phyloP scores from a whole-genome alignment of 1,140 invertebrate genomes.

The Hycleus cichorii region DNA sequence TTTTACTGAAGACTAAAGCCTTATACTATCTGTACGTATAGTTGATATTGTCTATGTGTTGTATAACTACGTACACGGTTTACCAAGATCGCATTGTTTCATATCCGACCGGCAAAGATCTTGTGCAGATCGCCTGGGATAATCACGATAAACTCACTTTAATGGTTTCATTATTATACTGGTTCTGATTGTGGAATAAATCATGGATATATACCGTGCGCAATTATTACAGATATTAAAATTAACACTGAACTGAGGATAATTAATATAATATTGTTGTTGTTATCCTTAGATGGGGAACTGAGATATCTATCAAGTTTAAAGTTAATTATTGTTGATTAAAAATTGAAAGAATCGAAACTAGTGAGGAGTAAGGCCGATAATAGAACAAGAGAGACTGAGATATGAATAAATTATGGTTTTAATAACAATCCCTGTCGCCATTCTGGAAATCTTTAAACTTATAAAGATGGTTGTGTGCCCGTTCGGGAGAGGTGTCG shows the following conservation, averaged over 20 bases:
- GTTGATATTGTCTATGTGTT: neutral
- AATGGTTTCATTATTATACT: slow-evolving; percentile 28
- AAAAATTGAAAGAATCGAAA: too few relatives aligned
- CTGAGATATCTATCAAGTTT: slow-evolving; percentile 1
- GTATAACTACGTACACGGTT: neutral
- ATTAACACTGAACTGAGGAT: slow-evolving; percentile 18
- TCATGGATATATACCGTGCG: slow-evolving; percentile 11
- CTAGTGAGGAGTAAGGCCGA: too few relatives aligned
- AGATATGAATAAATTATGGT: too few relatives aligned
- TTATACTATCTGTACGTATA: neutral
- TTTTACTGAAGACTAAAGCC: neutral
- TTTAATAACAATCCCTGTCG: too few relatives aligned
- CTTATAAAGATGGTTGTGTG: too few relatives aligned
- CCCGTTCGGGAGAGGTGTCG: slow-evolving; percentile 16
- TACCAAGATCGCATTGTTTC: slow-evolving; percentile 12
- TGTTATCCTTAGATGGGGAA: neutral
- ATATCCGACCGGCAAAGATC: neutral
- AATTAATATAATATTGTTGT: slow-evolving; percentile 14
- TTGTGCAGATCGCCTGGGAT: slow-evolving; percentile 17
- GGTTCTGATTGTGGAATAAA: slow-evolving; percentile 24
- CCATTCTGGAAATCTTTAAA: too few relatives aligned
- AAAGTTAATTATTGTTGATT: neutral
- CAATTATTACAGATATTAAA: slow-evolving; percentile 23
- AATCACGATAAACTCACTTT: slow-evolving; percentile 22
- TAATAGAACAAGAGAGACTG: too few relatives aligned